Base-by-base conservation (phyloP, 2,113 vertebrate genomes). In the Hucho hucho region DNA sequence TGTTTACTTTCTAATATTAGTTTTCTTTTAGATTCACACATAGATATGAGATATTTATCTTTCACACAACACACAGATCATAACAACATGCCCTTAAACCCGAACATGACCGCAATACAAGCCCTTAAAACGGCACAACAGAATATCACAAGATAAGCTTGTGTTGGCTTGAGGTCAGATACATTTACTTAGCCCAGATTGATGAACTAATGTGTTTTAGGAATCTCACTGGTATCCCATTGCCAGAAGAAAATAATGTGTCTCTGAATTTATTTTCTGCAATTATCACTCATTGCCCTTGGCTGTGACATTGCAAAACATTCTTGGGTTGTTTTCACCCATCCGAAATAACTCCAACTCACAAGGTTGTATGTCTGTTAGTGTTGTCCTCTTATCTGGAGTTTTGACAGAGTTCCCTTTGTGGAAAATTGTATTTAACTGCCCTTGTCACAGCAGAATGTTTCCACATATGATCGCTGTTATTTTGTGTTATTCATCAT, bases 381-480 rank as follows among this genome's bases (percentile, higher is more conserved):
- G 20, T 67, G 16, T 67, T 16, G 4, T 26, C 25, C 69, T 67
- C 28, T 70, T 22, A 63, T 14, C 71, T 58, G 70, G 65, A 67
- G 32, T 75, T 80, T 78, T 72, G 18, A 28, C 0, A 14, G 9
- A 0, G 11, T 80, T 69, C 69, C 79, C 26, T 43, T 3, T 53
- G 86, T 81, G 59, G 3, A 24, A 22, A 61, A 59, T 3, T 28
- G 24, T 37, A 43, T 32, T 20, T 1, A 46, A 59, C 64, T 75
- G 70, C 81, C 69, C 74, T 69, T 78, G 70, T 79, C 70, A 37
- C 73, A 74, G 67, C 65, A 67, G 70, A 81, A 81, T 72, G 46
- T 88, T 84, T 88, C 72, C 73, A 77, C 14, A 24, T 65, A 24
- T 65, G 37, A 43, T 43, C 56, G 9, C 63, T 29, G 22, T 73